Evolutionary conservation across 2,888 invertebrate genomes (phyloP), one percentile per base, ranked within the genome.

Genomic region (Ectemnius continuus): DNA sequence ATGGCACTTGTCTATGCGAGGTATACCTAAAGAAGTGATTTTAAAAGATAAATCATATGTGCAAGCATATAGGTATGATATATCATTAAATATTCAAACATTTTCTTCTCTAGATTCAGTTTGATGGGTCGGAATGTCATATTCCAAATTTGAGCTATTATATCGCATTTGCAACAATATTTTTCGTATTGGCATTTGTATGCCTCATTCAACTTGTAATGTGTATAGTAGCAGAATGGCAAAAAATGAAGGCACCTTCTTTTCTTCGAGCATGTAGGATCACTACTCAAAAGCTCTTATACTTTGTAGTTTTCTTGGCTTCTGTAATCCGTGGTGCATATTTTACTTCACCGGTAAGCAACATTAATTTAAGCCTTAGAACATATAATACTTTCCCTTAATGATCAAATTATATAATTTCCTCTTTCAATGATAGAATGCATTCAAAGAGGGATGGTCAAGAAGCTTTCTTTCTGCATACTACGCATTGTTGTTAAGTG

Each of bases 1-100:
- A 97, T 91, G 97, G 97, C 80, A 97, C 97, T 67, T 97, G 97
- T 90, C 93, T 97, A 83, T 97, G 97, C 91, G 97, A 97, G 93
- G 97, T 97, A 52, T 14, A 52, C 13, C 48, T 36, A 28, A 23
- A 20, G 61, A 65, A 8, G 56, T 56, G 60, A 59, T 61, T 59
- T 71, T 68, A 64, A 52, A 13, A 6, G 6, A 36, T 4, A 0
- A 2, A 11, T 46, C 14, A 6, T 36, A 20, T 11, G 23, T 23
- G 3, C 23, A 23, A 23, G 23, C 11, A 36, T 8, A 36, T 36
- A 36, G 36, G 23, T 23, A 23, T 23, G 23, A 23, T 23, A 36
- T 1, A 11, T 26, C 18, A 65, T 46, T 8, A 26, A 4, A 65
- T 46, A 26, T 71, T 28, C 48, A 52, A 8, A 16, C 46, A 28